Percentiles rank a stretch among this genome's conserved stretches.
Conservation (phyloP, 2,113 vertebrate species). For the Mionectes macconnelli region DNA sequence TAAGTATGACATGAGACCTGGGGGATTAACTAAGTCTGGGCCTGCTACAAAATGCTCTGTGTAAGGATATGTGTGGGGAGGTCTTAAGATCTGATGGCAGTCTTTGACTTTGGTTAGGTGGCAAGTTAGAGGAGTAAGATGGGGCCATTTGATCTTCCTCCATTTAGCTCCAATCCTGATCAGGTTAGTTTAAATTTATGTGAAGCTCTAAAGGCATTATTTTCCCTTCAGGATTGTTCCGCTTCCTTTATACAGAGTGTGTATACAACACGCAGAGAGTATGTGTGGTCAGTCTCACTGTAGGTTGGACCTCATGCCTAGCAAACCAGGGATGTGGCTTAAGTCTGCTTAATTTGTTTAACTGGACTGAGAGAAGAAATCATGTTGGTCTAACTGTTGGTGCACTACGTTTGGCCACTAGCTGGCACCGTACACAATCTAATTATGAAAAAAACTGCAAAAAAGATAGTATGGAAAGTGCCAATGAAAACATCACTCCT, state of each 20-base stretch:
- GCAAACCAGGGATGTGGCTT: not conserved
- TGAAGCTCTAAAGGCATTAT: not conserved
- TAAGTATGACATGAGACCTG: not conserved
- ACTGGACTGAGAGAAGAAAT: not conserved
- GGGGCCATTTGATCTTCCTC: not conserved
- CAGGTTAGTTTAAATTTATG: not conserved
- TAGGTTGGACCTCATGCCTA: not conserved
- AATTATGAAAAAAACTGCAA: not conserved
- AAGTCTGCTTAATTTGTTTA: not conserved
- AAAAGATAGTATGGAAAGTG: not conserved
- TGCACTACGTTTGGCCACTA: not conserved
- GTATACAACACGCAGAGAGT: not conserved
- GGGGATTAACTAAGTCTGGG: not conserved
- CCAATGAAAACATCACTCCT: not conserved
- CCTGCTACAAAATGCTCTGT: not conserved
- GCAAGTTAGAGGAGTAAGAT: not conserved
- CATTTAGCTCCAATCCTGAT: not conserved
- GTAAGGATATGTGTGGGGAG: rapidly evolving
- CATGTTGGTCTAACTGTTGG: not conserved
- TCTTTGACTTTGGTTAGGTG: not conserved
- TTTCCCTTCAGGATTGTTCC: not conserved
- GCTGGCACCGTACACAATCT: not conserved
- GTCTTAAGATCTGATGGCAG: not conserved
- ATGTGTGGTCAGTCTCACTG: not conserved
- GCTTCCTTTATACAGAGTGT: not conserved